Evolutionary conservation across 2,797 vertebrate genomes (phyloP), one percentile per base, ranked within the genome.

Genomic region (Pelochelys cantorii): DNA sequence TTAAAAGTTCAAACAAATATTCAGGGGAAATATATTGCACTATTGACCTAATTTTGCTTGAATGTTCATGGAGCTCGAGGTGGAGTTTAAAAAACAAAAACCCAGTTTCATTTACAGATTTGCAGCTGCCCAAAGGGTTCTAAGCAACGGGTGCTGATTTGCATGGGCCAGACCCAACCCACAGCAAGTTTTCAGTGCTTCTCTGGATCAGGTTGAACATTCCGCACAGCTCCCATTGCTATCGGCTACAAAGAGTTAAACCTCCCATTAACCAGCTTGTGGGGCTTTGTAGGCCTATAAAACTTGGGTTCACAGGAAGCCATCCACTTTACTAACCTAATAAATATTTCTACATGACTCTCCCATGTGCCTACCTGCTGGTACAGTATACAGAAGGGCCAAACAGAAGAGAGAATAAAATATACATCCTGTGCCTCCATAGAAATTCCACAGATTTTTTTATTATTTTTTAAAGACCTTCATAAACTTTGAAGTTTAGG

Each of bases 241-340:
- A 91, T 48, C 37, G 65, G 34, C 84, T 87, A 65, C 1, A 1
- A 27, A 53, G 84, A 88, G 27, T 54, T 37, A 53, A 95, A 62
- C 81, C n/a, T 93, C 12, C 22, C n/a, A 15, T 31, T 29, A 11
- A 2, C 53, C 20, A 77, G 60, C 22, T 80, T 59, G 12, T 31
- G 37, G 84, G 77, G 65, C 80, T 91, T 96, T 91, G 68, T 80
- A 81, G 31, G 37, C 3, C n/a, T 92, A n/a, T 94, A 82, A 92
- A 91, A 55, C 2, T 48, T 65, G 31, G 3, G n/a, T 83, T 53
- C 31, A 81, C 60, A 84, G n/a, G 77, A 11, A 89, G 10, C 1
- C 10, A 54, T 93, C 86, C 55, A 25, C 22, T 93, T 94, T 54
- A 89, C 77, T 60, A 84, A 34, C n/a, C 37, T 29, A 89, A 78